Evolutionary conservation across 2,888 invertebrate species (phyloP).

Genomic region (Pachymerium ferrugineum): DNA sequence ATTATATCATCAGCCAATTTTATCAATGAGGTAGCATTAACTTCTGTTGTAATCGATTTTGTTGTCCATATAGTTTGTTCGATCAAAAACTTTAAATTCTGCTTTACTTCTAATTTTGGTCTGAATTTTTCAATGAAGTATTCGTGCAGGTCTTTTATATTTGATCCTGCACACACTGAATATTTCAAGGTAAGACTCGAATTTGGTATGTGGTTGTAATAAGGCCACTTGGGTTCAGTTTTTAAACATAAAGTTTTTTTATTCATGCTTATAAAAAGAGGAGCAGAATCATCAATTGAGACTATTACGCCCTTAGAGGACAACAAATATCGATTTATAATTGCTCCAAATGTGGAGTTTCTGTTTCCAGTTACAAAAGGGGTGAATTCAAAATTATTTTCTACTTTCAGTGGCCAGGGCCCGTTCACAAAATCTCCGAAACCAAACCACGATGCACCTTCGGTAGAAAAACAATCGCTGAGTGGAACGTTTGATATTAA

Average conservation of each 20-base stretch:
- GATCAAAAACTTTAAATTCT: constrained; percentile 45
- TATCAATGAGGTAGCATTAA: background rate
- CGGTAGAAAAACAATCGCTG: constrained; percentile 72
- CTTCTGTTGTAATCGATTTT: background rate
- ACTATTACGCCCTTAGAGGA: constrained; percentile 79
- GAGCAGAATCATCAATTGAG: constrained; percentile 68
- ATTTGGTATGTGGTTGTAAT: background rate
- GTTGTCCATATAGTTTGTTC: constrained; percentile 57
- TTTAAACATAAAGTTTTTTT: constrained; percentile 63
- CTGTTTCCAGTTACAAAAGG: constrained; percentile 71
- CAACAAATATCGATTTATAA: constrained; percentile 74
- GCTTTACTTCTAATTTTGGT: constrained; percentile 41
- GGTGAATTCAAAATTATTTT: constrained; percentile 64
- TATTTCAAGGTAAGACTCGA: constrained; percentile 61
- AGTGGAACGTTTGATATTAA: constrained; percentile 60
- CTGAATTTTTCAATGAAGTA: constrained; percentile 28
- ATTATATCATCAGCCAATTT: constrained; percentile 61
- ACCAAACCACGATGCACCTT: constrained; percentile 37
- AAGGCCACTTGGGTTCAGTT: constrained; percentile 59
- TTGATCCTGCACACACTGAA: constrained; percentile 73
- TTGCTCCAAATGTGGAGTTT: constrained; percentile 57
- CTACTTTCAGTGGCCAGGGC: constrained; percentile 60
- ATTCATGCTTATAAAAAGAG: constrained; percentile 71
- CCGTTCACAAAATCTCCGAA: constrained; percentile 36
- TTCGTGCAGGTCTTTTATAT: constrained; percentile 65